phyloP scores from a whole-genome alignment of 2,888 invertebrate species.

The Corythucha ciliata region DNA sequence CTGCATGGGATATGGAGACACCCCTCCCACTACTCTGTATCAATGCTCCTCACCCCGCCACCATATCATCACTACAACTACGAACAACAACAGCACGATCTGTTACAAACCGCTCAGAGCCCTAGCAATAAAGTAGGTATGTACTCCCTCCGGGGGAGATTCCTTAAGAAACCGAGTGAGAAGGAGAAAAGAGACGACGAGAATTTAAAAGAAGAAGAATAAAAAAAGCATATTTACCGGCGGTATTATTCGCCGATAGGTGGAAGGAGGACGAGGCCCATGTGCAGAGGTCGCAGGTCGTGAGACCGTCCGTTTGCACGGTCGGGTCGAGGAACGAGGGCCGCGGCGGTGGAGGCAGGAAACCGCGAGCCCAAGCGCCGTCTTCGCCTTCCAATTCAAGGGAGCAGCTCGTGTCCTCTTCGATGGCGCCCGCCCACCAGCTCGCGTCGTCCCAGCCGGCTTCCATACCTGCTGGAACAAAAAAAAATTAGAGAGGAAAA shows the following conservation, averaged over 20 bases:
- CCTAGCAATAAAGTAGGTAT: no score
- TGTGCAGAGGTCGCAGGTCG: slow-evolving; percentile 63
- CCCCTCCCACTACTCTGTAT: no score
- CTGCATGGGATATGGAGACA: no score
- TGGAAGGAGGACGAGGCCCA: slow-evolving; percentile 46
- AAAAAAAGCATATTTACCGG: slow-evolving; percentile 3
- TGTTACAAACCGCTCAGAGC: no score
- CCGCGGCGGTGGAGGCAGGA: slow-evolving; percentile 59
- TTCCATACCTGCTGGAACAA: slow-evolving; percentile 29
- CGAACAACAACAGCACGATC: no score
- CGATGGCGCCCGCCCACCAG: slow-evolving; percentile 33
- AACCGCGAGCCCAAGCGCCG: slow-evolving; percentile 31
- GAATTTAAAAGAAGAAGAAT: no score
- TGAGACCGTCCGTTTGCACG: slow-evolving; percentile 56
- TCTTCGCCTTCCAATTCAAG: slow-evolving; percentile 31
- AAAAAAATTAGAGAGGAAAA: no score
- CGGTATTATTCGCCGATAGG: slow-evolving; percentile 12
- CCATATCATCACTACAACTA: no score
- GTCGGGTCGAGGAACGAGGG: slow-evolving; percentile 53
- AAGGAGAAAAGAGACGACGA: no score
- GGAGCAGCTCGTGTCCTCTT: slow-evolving; percentile 31
- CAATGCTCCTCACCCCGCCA: no score
- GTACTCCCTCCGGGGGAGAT: no score
- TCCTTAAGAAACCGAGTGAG: no score
- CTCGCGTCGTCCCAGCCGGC: slow-evolving; percentile 34